These are phyloP conservation scores for Drosophila truncata DNA, from an alignment of 1,140 invertebrate species.

Conservation along the genomic window DNA sequence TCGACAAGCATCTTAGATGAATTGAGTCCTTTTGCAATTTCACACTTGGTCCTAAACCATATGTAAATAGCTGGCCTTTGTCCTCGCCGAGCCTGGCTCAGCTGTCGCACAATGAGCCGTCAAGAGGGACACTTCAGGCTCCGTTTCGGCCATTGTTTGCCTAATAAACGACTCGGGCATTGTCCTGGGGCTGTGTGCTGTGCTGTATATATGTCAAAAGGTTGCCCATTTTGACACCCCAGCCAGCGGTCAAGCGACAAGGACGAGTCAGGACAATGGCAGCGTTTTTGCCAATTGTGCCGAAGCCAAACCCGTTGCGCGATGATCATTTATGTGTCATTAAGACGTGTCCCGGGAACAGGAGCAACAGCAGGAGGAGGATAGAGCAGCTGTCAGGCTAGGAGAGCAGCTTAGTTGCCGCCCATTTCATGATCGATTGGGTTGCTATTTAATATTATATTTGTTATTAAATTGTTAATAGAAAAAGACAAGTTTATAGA, in stretches of 20 bases:
- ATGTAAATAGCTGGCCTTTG: slow-evolving; percentile 59
- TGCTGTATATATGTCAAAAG: slow-evolving; percentile 74
- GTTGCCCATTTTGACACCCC: slow-evolving; percentile 68
- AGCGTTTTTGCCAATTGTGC: slow-evolving; percentile 52
- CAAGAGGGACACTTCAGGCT: slow-evolving; percentile 43
- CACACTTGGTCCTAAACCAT: slow-evolving; percentile 54
- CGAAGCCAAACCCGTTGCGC: slow-evolving; percentile 51
- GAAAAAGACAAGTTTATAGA: no score
- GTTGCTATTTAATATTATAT: no score
- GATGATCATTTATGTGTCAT: slow-evolving; percentile 78
- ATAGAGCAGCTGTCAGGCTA: slow-evolving; percentile 30
- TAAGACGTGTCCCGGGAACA: slow-evolving; percentile 48
- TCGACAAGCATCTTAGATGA: slow-evolving; percentile 29
- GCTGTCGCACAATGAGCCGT: slow-evolving; percentile 63
- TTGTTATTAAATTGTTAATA: no score
- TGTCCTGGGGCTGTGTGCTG: slow-evolving; percentile 53
- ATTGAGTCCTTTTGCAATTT: slow-evolving; percentile 28
- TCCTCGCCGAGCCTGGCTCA: slow-evolving; percentile 44
- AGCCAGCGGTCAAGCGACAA: slow-evolving; percentile 65
- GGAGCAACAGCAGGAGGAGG: slow-evolving; percentile 17
- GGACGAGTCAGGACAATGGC: slow-evolving; percentile 34
- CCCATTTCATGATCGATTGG: slow-evolving; percentile 46
- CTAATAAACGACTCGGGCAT: slow-evolving; percentile 73
- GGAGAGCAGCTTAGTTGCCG: slow-evolving; percentile 61
- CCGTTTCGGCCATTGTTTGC: slow-evolving; percentile 62